Evolutionary conservation across 2,888 invertebrate genomes (phyloP).

Genomic region (Tipula helvola): DNA sequence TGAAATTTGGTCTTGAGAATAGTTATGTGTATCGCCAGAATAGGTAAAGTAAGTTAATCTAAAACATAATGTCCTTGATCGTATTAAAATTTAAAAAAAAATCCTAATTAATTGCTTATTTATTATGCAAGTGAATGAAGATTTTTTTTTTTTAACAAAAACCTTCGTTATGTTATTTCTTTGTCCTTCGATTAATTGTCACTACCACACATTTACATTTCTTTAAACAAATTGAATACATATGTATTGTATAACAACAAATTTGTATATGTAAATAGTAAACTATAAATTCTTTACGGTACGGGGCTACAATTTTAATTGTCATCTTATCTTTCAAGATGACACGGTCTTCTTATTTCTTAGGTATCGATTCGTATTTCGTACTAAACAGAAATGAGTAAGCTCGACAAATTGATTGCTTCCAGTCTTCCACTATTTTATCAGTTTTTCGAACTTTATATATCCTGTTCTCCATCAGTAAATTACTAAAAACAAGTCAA

Average conservation of each 20-base stretch:
- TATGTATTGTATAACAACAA: not conserved
- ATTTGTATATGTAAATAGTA: not conserved
- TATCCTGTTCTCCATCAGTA: no score
- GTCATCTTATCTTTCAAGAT: not conserved
- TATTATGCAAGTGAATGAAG: not conserved
- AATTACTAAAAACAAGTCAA: no score
- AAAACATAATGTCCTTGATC: not conserved
- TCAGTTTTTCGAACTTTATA: no score
- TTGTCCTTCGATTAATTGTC: slow-evolving; percentile 8
- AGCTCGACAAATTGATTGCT: no score
- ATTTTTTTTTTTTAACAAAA: not conserved
- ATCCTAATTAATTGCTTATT: not conserved
- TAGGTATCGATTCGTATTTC: no score
- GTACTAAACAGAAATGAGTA: no score
- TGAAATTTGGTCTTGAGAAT: not conserved
- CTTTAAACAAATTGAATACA: not conserved
- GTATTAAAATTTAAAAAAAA: not conserved
- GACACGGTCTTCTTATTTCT: no score
- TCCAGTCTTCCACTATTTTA: no score
- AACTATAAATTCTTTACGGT: not conserved
- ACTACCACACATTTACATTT: not conserved
- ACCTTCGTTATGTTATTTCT: slow-evolving; percentile 10
- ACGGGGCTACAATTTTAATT: not conserved
- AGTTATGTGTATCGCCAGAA: slow-evolving; percentile 5
- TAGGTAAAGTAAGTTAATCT: slow-evolving; percentile 5